Evolutionary conservation across 1,140 invertebrate genomes (phyloP).

Genomic region (Drosophila leontia): DNA sequence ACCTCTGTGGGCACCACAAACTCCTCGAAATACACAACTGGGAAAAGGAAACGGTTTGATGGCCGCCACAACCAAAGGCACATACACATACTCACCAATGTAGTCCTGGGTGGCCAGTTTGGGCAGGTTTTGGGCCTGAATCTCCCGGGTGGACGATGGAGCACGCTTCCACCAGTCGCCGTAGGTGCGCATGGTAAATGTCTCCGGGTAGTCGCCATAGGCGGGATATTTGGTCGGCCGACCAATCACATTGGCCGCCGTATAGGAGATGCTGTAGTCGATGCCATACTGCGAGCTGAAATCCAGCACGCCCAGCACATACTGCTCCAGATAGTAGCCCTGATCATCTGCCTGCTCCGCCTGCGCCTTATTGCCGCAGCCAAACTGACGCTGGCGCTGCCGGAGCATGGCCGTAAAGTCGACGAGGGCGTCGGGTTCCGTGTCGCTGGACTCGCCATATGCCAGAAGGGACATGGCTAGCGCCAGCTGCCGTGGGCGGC

Average conservation of each 20-base stretch:
- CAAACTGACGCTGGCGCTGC: conserved; percentile 38
- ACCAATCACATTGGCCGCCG: conserved; percentile 93
- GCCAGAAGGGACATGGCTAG: conserved; percentile 63
- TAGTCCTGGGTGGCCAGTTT: conserved; percentile 92
- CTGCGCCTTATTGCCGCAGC: conserved; percentile 31
- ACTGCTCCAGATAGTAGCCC: conserved; percentile 87
- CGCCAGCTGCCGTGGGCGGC: conserved; percentile 15
- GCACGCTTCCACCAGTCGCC: conserved; percentile 95
- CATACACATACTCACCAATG: conserved; percentile 88
- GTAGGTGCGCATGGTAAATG: conserved; percentile 95
- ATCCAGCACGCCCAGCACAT: conserved; percentile 89
- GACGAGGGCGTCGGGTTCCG: conserved; percentile 60
- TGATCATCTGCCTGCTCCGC: conserved; percentile 44
- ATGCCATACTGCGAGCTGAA: conserved; percentile 96
- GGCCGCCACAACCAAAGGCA: background rate
- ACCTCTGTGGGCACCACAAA: conserved; percentile 91
- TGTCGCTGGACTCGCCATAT: conserved; percentile 44
- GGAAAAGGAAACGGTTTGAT: conserved; percentile 32
- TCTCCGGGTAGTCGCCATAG: conserved; percentile 95
- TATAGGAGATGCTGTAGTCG: conserved; percentile 94
- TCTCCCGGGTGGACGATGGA: conserved; percentile 89
- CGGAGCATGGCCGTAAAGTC: conserved; percentile 67
- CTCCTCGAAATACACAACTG: conserved; percentile 90
- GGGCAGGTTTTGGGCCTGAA: conserved; percentile 90
- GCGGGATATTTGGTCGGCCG: conserved; percentile 93